Conservation (phyloP, 1,140 invertebrate species). For the Danaus melanippus region DNA sequence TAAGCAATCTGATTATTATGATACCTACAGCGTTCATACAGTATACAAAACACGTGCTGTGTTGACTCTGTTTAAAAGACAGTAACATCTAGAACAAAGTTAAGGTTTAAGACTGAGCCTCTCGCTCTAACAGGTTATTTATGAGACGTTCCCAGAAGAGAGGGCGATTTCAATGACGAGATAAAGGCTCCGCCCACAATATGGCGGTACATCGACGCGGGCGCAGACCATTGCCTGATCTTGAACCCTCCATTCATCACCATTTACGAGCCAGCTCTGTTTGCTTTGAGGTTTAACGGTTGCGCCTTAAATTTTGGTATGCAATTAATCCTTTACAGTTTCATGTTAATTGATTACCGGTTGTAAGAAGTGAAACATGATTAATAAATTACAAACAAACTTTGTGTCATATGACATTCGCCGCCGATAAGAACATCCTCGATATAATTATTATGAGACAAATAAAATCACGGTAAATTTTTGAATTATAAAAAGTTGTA, state of each 20-base stretch:
- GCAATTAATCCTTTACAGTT: slow-evolving; percentile 50
- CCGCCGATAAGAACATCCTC: too few species aligned
- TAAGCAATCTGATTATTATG: too few species aligned
- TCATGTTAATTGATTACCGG: slow-evolving; percentile 40
- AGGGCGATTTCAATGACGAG: slow-evolving; percentile 28
- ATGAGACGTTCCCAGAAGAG: slow-evolving; percentile 21
- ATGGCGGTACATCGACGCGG: slow-evolving; percentile 43
- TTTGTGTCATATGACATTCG: too few species aligned
- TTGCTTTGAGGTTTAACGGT: slow-evolving; percentile 63
- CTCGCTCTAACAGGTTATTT: slow-evolving; percentile 35
- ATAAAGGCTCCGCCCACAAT: slow-evolving; percentile 52
- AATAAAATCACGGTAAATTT: too few species aligned
- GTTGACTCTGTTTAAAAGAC: too few species aligned
- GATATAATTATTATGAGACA: too few species aligned
- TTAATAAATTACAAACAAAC: too few species aligned
- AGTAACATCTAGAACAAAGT: too few species aligned
- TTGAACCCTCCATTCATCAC: slow-evolving; percentile 66
- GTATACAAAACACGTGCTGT: too few species aligned
- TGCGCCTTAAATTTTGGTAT: slow-evolving; percentile 57
- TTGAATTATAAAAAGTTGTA: too few species aligned
- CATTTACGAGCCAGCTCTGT: slow-evolving; percentile 58
- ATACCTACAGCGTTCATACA: too few species aligned
- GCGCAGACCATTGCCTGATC: slow-evolving; percentile 47
- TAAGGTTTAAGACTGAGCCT: neutral
- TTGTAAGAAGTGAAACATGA: slow-evolving; percentile 20